phyloP scores from a whole-genome alignment of 2,888 invertebrate genomes.

The Margaritifera margaritifera region DNA sequence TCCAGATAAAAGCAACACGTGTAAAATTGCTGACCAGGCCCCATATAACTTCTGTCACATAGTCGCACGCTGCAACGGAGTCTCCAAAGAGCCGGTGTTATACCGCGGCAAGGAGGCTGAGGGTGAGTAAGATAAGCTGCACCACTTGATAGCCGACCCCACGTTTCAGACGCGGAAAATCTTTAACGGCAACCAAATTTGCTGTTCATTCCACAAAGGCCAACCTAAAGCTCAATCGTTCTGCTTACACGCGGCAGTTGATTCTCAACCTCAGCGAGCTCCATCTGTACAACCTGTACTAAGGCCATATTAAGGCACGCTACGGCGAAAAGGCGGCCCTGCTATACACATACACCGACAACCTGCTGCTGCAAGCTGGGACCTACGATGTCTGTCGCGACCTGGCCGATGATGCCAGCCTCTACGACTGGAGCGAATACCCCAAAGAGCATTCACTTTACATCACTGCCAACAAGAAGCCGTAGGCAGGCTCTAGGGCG shows the following conservation, averaged over 20 bases:
- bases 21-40: too few relatives aligned
- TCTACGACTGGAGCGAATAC: constrained; percentile 48
- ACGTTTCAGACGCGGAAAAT: too few relatives aligned
- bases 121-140: constrained; percentile 22
- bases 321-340: constrained; percentile 8
- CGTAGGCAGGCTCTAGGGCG: too few relatives aligned
- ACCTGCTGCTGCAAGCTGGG: neutral
- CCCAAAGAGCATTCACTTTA: constrained; percentile 42
- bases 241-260: constrained; percentile 69
- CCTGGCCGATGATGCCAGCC: neutral
- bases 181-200: constrained; percentile 65
- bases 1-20: too few relatives aligned
- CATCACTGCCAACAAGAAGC: neutral
- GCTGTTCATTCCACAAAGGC: constrained; percentile 55
- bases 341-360: constrained; percentile 20
- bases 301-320: constrained; percentile 33
- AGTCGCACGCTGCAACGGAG: too few relatives aligned
- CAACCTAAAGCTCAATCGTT: constrained; percentile 61
- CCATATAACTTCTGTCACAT: too few relatives aligned
- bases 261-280: constrained; percentile 71
- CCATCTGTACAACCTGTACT: constrained; percentile 68
- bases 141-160: too few relatives aligned
- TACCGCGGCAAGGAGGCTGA: too few relatives aligned
- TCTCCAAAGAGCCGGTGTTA: too few relatives aligned
- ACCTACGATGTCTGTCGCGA: constrained; percentile 12